phyloP scores from a whole-genome alignment of 2,888 invertebrate genomes.

The Polyploca ridens region DNA sequence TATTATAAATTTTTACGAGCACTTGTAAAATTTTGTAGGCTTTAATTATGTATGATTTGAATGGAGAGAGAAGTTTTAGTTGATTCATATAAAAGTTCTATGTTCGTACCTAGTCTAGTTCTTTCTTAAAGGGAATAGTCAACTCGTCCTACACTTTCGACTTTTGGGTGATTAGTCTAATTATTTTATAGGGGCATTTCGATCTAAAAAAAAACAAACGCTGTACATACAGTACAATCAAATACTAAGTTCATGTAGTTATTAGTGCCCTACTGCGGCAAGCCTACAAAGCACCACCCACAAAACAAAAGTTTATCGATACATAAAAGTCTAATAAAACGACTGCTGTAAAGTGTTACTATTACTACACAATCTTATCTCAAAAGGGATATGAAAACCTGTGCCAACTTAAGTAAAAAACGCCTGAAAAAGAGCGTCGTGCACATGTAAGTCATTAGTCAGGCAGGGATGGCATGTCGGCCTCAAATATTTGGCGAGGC shows the following conservation, averaged over 20 bases:
- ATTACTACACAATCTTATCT: background rate
- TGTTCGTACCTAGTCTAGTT: background rate
- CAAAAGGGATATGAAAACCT: conserved; percentile 26
- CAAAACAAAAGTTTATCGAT: too few species aligned
- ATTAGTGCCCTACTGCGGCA: too few species aligned
- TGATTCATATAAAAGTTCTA: too few species aligned
- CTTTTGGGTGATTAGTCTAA: too few species aligned
- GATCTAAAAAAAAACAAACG: too few species aligned
- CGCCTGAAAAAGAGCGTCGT: conserved; percentile 49
- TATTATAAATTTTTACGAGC: background rate
- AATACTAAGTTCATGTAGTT: background rate
- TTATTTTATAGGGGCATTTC: background rate
- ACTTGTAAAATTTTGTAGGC: background rate
- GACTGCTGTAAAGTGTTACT: background rate
- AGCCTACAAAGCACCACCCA: too few species aligned
- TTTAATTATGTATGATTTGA: too few species aligned
- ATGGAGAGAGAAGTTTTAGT: too few species aligned
- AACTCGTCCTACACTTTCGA: background rate
- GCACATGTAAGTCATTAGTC: conserved; percentile 82
- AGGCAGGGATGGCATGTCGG: conserved; percentile 50
- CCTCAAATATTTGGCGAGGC: conserved; percentile 77
- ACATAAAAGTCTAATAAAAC: background rate
- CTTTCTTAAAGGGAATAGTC: too few species aligned
- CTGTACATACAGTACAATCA: too few species aligned
- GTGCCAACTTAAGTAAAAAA: conserved; percentile 47